Conservation (phyloP, 2,797 vertebrate species). For the Gymnopithys bicolor region DNA sequence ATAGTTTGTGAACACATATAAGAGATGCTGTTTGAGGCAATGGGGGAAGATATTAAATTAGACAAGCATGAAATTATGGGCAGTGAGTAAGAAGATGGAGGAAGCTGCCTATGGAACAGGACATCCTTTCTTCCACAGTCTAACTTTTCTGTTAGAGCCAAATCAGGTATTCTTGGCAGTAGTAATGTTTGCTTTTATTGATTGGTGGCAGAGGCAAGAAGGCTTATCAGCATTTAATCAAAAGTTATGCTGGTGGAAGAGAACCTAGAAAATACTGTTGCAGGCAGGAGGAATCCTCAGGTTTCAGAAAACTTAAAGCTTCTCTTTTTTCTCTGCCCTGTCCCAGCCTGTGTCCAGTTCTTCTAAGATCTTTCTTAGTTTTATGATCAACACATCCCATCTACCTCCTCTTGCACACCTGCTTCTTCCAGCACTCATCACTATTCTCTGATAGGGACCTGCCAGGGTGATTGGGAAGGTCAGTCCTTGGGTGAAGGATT, state of each 20-base stretch:
- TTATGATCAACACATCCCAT: not conserved
- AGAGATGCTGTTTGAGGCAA: not conserved
- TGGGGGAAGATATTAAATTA: not conserved
- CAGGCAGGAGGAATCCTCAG: not conserved
- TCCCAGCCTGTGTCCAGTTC: not conserved
- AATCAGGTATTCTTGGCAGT: not conserved
- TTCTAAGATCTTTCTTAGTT: not conserved
- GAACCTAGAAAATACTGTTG: not conserved
- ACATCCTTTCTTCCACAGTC: not conserved
- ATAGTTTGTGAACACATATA: not conserved
- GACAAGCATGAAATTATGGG: conserved; percentile 21
- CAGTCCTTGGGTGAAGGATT: not conserved
- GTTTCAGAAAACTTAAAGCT: not conserved
- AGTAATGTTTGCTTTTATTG: not conserved
- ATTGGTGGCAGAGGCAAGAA: not conserved
- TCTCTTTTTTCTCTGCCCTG: not conserved
- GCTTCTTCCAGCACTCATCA: not conserved
- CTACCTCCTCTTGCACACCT: not conserved
- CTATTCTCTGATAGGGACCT: not conserved
- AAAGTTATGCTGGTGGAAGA: not conserved
- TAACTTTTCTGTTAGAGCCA: not conserved
- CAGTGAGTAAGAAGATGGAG: not conserved
- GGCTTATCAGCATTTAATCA: not conserved
- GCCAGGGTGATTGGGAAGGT: not conserved
- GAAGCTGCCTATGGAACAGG: not conserved